A percentile compares a stretch with the other conserved stretches of the same genome.
phyloP scores from a whole-genome alignment of 2,797 vertebrate genomes.

The Xiphorhynchus erythropygius region DNA sequence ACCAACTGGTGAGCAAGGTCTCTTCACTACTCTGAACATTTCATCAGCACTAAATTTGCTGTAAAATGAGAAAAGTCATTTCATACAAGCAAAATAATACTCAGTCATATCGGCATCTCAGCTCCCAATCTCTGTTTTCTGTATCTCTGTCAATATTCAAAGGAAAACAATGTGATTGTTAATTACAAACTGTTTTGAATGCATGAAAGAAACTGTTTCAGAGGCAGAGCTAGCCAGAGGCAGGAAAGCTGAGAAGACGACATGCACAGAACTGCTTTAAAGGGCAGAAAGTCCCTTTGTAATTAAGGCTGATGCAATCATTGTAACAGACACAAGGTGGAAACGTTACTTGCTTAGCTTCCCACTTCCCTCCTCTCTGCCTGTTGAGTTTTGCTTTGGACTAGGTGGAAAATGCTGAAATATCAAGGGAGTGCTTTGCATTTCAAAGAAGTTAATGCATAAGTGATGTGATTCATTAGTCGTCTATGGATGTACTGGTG shows the following conservation, averaged over 20 bases:
- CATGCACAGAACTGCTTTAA: neutral
- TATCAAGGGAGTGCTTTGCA: slow-evolving; percentile 51
- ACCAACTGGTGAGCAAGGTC: neutral
- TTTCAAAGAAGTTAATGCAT: slow-evolving; percentile 42
- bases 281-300: slow-evolving; percentile 48
- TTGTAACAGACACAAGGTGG: slow-evolving; percentile 41
- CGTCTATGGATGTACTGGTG: neutral
- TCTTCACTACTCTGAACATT: neutral
- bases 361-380: neutral
- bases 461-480: slow-evolving; percentile 25
- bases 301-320: slow-evolving; percentile 64
- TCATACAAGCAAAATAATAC: neutral
- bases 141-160: neutral
- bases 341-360: slow-evolving; percentile 32
- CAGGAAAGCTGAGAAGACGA: neutral
- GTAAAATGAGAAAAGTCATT: slow-evolving; percentile 8
- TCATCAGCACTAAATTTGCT: neutral
- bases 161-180: slow-evolving; percentile 58
- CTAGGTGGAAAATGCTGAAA: slow-evolving; percentile 9
- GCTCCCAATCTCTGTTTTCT: slow-evolving; percentile 39
- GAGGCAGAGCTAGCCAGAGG: neutral
- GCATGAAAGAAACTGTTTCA: slow-evolving; percentile 19
- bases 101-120: neutral
- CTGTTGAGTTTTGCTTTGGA: slow-evolving; percentile 21
- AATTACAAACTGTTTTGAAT: slow-evolving; percentile 60